Conservation (phyloP, 2,888 invertebrate species). For the Hypolimnas misippus region DNA sequence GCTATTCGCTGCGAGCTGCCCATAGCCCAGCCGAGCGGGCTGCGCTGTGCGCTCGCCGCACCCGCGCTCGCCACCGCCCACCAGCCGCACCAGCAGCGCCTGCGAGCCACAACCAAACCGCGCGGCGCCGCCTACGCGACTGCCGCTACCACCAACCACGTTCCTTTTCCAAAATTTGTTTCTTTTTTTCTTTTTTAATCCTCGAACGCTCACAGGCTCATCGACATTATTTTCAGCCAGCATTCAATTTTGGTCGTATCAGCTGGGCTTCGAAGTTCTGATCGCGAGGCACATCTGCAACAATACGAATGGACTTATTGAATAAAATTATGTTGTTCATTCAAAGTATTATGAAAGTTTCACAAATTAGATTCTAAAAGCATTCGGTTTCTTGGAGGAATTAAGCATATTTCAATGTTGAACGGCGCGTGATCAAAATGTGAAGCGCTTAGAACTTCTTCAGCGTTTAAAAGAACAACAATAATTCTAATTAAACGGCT, state of each 20-base stretch:
- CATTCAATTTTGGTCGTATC: constrained; percentile 42
- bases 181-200: constrained; percentile 37
- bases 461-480: constrained; percentile 56
- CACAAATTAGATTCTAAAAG: constrained; percentile 51
- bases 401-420: constrained; percentile 56
- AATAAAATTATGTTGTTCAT: background rate
- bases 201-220: constrained; percentile 24
- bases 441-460: constrained; percentile 49
- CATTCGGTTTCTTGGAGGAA: constrained; percentile 53
- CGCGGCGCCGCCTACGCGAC: constrained; percentile 68
- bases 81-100: constrained; percentile 67
- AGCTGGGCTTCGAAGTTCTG: constrained; percentile 45
- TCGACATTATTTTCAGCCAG: constrained; percentile 47
- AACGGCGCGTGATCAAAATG: constrained; percentile 63
- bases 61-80: constrained; percentile 68
- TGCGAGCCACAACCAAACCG: constrained; percentile 70
- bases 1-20: constrained; percentile 87
- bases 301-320: constrained; percentile 44
- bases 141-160: constrained; percentile 51
- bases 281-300: constrained; percentile 56
- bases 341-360: constrained; percentile 33
- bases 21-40: constrained; percentile 85
- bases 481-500: constrained; percentile 63
- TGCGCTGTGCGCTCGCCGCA: constrained; percentile 73
- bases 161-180: constrained; percentile 47